phyloP scores from a whole-genome alignment of 2,797 vertebrate genomes.

The Esox masquinongy region DNA sequence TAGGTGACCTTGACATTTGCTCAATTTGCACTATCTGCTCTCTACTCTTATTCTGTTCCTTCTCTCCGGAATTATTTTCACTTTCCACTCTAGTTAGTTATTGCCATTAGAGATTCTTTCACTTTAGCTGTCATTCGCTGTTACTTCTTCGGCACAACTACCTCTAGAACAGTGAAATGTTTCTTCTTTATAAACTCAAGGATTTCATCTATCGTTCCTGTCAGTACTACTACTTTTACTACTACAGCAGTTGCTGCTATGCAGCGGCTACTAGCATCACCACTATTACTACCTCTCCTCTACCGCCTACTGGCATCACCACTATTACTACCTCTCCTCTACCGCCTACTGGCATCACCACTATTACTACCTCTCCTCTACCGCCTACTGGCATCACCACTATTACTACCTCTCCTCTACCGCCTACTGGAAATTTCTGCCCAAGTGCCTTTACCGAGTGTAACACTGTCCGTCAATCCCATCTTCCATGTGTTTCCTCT shows the following conservation, averaged over 20 bases:
- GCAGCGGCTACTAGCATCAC: not conserved
- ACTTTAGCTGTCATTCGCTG: not conserved
- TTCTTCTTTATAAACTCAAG: not conserved
- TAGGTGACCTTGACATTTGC: constrained; percentile 73
- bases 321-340: not conserved
- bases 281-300: not conserved
- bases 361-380: not conserved
- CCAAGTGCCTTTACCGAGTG: not conserved
- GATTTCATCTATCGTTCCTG: not conserved
- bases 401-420: not conserved
- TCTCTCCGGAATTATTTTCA: not conserved
- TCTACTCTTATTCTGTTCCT: not conserved
- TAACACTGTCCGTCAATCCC: not conserved
- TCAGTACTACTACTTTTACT: not conserved
- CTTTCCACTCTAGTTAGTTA: not conserved
- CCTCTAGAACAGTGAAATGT: not conserved
- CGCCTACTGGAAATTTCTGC: not conserved
- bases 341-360: not conserved
- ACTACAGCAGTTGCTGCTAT: not conserved
- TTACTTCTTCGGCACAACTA: not conserved
- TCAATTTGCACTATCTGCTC: not conserved
- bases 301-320: not conserved
- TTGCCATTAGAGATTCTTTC: not conserved
- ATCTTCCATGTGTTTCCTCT: not conserved
- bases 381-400: not conserved